Evolutionary conservation across 2,888 invertebrate genomes (phyloP), one percentile per base, ranked within the genome.

Genomic region (Vanessa cardui): DNA sequence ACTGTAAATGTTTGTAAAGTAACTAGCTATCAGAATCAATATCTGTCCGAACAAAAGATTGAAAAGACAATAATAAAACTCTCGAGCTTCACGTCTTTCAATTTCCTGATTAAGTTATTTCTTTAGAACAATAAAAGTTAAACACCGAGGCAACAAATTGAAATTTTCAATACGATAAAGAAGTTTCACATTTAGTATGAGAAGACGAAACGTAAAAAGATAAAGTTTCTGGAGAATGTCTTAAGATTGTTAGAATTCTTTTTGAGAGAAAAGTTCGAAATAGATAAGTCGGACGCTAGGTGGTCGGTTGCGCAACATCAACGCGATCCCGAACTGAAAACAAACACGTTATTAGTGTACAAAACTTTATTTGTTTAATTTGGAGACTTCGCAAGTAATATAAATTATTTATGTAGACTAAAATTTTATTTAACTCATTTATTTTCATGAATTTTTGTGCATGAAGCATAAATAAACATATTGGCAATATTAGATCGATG

Each of bases 221-320:
- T 50, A 45, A 69, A 67, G 64, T 64, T 62, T 62, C 63, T 60
- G 47, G 56, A 46, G 62, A 69, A 69, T 64, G 59, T 69, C 58
- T 71, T 64, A 33, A 60, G 64, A 69, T 69, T 69, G 71, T 69
- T 67, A 69, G 66, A 69, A 58, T 20, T 62, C 62, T 59, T 66
- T 66, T 67, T 64, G 62, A 71, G 62, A 69, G 71, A 62, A 62
- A 71, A 71, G 66, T 71, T 71, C 16, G 56, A 52, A 47, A 69
- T 62, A 62, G 62, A 21, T 50, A 69, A 66, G 64, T 69, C 62
- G 64, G 31, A 58, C 46, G 52, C 31, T 44, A 39, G 54, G 67
- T 33, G 39, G 26, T 54, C 62, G 54, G 54, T 70, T 70, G 47
- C 64, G 70, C 59, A 64, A 70, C 64, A 59, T 62, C n/a, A 54